Base-by-base conservation (phyloP, 2,888 invertebrate genomes). In the Chrysolina americana region DNA sequence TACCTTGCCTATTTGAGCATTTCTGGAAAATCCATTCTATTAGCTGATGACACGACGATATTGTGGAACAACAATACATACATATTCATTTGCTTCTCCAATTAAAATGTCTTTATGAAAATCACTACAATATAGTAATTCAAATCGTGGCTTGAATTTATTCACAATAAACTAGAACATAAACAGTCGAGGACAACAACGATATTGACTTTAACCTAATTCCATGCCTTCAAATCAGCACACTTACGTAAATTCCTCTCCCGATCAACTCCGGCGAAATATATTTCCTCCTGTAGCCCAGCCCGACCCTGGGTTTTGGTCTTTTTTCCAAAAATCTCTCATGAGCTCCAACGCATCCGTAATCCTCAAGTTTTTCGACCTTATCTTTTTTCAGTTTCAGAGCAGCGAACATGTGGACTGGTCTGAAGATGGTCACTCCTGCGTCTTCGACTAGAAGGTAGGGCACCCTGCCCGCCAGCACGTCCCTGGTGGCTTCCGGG, bases 361-460 rank as follows among this genome's bases (percentile, higher is more conserved):
- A 87, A 78, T 88, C 86, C 70, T 85, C 86, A 47, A 85, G 83
- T 69, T 82, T 82, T 59, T 83, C 82, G n/a, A 82, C 80, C 21
- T 84, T 90, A 0, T 92, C 92, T 81, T 92, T 90, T 78, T 92
- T 92, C 36, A 94, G 87, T 79, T 92, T 92, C 70, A 94, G 87
- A 0, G 94, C 94, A n/a, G 92, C 92, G 85, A 94, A 93, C 41
- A 94, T 93, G 83, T 94, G 94, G 74, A 94, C 89, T 0, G 94
- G 94, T 81, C 93, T 93, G 83, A 94, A 95, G 80, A 92, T 91
- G 72, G 92, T 91, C 41, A 94, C 92, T 1, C 87, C 87, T 9
- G 86, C 85, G 85, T 95, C 94, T 81, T 95, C 94, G 0, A 95
- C 90, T 15, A 95, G 91, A 10, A 93, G 93, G 83, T 94, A 95